phyloP scores from a whole-genome alignment of 1,140 invertebrate genomes.

The Drosophila melanica region DNA sequence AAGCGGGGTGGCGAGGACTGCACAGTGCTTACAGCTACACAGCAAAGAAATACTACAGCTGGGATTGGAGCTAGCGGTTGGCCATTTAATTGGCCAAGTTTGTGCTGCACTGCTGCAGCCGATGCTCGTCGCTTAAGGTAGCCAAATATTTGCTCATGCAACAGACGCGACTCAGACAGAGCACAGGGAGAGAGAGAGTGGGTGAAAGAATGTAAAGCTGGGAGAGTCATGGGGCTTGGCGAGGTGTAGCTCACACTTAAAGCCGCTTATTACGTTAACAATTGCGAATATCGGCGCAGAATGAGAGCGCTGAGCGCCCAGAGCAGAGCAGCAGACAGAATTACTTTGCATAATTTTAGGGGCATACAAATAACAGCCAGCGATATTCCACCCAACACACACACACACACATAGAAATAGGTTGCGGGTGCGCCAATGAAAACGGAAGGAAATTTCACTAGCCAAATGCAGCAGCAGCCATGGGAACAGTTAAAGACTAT shows the following conservation, averaged over 20 bases:
- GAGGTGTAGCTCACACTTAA: constrained; percentile 73
- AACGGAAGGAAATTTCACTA: constrained; percentile 83
- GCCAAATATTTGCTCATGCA: constrained; percentile 75
- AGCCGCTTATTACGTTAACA: constrained; percentile 80
- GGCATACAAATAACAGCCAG: constrained; percentile 76
- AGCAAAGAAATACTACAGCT: constrained; percentile 62
- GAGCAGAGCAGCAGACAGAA: constrained; percentile 56
- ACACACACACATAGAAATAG: constrained; percentile 30
- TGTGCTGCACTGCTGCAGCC: constrained; percentile 44
- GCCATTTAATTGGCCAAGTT: constrained; percentile 78
- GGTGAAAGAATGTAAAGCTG: not conserved
- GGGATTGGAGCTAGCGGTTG: constrained; percentile 46
- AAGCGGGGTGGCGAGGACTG: not conserved
- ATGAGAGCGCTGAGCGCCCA: constrained; percentile 24
- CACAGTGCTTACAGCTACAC: constrained; percentile 45
- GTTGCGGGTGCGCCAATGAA: constrained; percentile 57
- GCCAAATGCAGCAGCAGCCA: constrained; percentile 63
- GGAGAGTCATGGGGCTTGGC: constrained; percentile 10
- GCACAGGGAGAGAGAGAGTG: not conserved
- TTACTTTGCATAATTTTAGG: constrained; percentile 82
- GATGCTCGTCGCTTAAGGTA: constrained; percentile 67
- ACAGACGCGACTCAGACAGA: constrained; percentile 46
- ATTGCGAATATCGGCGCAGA: constrained; percentile 77
- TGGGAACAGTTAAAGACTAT: constrained; percentile 15
- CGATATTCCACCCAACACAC: constrained; percentile 27